Evolutionary conservation across 2,797 vertebrate species (phyloP), one percentile per base, ranked within the genome.

Genomic region (Manis javanica): DNA sequence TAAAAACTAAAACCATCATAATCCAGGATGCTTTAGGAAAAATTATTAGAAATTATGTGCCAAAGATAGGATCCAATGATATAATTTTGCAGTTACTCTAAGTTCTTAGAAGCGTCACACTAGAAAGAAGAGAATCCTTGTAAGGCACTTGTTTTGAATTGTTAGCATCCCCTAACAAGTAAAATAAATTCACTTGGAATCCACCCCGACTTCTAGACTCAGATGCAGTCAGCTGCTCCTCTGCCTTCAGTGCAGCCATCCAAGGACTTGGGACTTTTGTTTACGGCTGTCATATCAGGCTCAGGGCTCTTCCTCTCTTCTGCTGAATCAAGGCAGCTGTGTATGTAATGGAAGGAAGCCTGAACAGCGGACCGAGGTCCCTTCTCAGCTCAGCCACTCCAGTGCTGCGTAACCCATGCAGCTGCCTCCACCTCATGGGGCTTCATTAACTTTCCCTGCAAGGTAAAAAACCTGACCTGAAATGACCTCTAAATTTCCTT

Each of bases 381-480:
- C 37, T 42, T 39, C 42, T 81, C 88, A 85, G 75, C 61, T 69
- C 24, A 11, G 11, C 74, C 26, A 26, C 23, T 87, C 39, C 69
- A 46, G 75, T 83, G 46, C 71, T 86, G 49, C 29, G 59, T 61
- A 74, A 79, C n/a, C 34, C 61, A 24, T 23, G 15, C 46, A 53
- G 49, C 19, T 64, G 21, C 83, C 57, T 78, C 83, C 42, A 90
- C 88, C 96, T 81, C 69, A 0, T 5, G 1, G 39, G 64, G 55
- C 86, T 61, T 95, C 77, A n/a, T 94, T 90, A 91, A 68, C 72
- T 86, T 31, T 69, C 68, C 64, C 24, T 88, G 31, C 53, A 61
- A 46, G 39, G 57, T 59, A 31, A 82, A 59, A 39, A 92, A 59
- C 14, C 37, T 92, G 96, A 92, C 72, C 68, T 51, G 10, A 57